Percentiles rank a stretch among this genome's conserved stretches.
phyloP scores from a whole-genome alignment of 2,113 vertebrate species.

The Heloderma charlesbogerti region DNA sequence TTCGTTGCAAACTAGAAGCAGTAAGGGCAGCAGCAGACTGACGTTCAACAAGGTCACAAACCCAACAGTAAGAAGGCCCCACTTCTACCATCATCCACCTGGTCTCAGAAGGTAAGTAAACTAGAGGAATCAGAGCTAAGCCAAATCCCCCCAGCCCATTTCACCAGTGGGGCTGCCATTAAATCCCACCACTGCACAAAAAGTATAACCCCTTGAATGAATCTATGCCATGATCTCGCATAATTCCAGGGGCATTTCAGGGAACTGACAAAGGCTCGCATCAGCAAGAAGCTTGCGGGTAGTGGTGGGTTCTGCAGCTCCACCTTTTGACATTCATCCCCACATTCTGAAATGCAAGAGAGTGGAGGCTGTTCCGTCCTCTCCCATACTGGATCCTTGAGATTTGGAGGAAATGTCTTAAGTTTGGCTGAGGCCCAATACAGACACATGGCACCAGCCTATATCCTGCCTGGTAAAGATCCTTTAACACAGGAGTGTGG shows the following conservation, averaged over 20 bases:
- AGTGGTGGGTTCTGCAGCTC: neutral
- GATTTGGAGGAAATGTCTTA: neutral
- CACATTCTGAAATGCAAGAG: neutral
- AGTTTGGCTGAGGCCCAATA: neutral
- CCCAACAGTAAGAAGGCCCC: neutral
- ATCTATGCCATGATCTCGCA: neutral
- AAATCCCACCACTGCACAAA: too few species aligned
- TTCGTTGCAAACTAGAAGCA: neutral
- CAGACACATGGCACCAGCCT: neutral
- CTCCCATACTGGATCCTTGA: too few species aligned
- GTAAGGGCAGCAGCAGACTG: neutral
- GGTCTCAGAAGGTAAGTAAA: neutral
- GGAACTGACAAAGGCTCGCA: neutral
- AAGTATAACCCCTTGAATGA: neutral
- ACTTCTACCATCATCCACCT: neutral
- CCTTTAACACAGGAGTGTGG: too few species aligned
- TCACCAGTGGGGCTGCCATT: too few species aligned
- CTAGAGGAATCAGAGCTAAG: neutral
- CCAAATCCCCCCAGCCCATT: too few species aligned
- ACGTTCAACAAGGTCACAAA: too few species aligned
- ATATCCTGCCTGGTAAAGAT: too few species aligned
- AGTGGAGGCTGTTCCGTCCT: neutral
- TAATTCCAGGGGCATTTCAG: neutral
- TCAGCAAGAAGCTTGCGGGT: neutral
- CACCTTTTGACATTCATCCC: neutral